Evolutionary conservation across 1,140 invertebrate genomes (phyloP).

Genomic region (Brevipalpus yothersi): DNA sequence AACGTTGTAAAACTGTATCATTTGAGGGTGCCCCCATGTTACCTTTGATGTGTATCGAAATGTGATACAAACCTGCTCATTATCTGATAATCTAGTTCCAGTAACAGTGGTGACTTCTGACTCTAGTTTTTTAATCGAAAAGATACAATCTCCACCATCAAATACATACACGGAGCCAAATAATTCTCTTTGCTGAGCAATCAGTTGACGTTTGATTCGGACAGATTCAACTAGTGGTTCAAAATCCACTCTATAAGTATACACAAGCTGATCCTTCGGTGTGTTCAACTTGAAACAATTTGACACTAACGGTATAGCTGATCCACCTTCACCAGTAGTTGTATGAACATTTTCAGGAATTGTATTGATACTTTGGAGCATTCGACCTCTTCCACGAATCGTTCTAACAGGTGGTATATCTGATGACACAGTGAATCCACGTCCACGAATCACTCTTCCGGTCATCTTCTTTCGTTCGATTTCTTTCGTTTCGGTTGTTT

Average conservation of each 20-base stretch:
- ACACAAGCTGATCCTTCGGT: background rate
- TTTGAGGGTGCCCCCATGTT: background rate
- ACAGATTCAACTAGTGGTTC: background rate
- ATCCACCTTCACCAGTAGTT: background rate
- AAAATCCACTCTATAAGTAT: background rate
- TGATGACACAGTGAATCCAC: too few species aligned
- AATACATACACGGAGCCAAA: background rate
- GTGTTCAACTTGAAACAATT: background rate
- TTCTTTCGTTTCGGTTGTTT: too few species aligned
- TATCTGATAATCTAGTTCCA: background rate
- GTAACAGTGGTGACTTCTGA: background rate
- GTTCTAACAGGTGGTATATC: too few species aligned
- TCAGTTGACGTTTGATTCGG: slow-evolving; percentile 15
- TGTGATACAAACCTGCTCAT: background rate
- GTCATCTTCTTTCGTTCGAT: too few species aligned
- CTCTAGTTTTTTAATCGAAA: background rate
- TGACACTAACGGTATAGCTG: background rate
- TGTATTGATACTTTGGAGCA: too few species aligned
- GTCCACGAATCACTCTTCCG: too few species aligned
- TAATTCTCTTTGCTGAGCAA: slow-evolving; percentile 17
- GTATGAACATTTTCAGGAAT: background rate
- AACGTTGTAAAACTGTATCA: background rate
- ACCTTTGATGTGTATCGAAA: background rate
- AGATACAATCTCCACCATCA: background rate
- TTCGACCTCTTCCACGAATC: too few species aligned